A percentile compares a stretch with the other conserved stretches of the same genome.
phyloP scores from a whole-genome alignment of 2,797 vertebrate genomes.

The Anolis apletophallus region DNA sequence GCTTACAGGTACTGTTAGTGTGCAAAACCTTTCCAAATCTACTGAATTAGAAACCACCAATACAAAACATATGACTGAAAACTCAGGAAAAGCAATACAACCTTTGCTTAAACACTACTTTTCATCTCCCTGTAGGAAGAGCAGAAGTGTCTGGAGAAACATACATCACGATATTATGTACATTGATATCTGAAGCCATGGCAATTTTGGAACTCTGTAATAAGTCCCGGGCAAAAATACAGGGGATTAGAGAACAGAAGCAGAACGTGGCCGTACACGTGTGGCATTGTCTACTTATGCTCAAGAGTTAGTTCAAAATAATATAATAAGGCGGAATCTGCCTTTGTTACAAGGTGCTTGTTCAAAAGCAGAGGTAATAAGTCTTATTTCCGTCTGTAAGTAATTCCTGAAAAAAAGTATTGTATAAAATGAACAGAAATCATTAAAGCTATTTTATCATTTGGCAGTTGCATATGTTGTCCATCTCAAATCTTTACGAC shows the following conservation, averaged over 20 bases:
- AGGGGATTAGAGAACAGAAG: not conserved
- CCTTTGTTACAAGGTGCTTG: constrained; percentile 10
- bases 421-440: constrained; percentile 13
- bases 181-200: not conserved
- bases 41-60: not conserved
- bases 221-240: not conserved
- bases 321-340: constrained; percentile 30
- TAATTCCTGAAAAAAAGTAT: constrained; percentile 27
- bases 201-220: constrained; percentile 11
- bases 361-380: constrained; percentile 16
- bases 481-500: constrained; percentile 24
- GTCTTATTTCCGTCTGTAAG: not conserved
- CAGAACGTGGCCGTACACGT: constrained; percentile 3
- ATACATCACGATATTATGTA: not conserved
- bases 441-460: constrained; percentile 27
- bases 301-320: constrained; percentile 9
- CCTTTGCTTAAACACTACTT: not conserved
- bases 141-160: not conserved
- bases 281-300: not conserved
- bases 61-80: not conserved
- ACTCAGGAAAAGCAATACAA: not conserved
- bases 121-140: not conserved
- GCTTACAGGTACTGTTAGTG: not conserved
- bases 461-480: constrained; percentile 19
- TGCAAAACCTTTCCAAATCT: not conserved